Conservation (phyloP, 2,888 invertebrate species). For the Brachypterus glaber region DNA sequence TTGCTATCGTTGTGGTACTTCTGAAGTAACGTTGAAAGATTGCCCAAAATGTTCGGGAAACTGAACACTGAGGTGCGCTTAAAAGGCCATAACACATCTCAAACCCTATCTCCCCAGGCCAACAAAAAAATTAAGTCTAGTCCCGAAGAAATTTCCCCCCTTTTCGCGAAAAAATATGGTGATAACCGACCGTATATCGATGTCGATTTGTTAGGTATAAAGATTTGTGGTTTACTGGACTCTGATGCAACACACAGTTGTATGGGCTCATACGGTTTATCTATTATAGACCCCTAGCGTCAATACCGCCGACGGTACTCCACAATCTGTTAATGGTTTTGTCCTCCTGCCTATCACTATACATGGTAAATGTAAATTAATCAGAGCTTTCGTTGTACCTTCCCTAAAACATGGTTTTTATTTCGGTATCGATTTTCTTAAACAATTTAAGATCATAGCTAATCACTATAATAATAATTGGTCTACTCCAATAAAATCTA, state of each 20-base stretch:
- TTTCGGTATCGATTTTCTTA: too few species aligned
- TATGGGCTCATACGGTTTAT: not conserved
- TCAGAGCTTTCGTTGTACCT: constrained; percentile 4
- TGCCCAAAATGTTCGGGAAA: too few species aligned
- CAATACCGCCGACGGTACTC: constrained; percentile 4
- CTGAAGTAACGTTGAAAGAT: too few species aligned
- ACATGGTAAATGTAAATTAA: not conserved
- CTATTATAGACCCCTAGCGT: not conserved
- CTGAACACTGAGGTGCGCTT: too few species aligned
- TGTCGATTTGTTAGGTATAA: not conserved
- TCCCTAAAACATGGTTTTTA: too few species aligned
- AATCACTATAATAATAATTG: too few species aligned
- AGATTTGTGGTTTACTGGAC: constrained; percentile 2
- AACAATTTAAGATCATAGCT: too few species aligned
- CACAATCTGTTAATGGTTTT: not conserved
- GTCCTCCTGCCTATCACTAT: constrained; percentile 2
- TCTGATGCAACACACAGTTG: constrained; percentile 1
- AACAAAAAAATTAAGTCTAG: too few species aligned
- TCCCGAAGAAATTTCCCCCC: not conserved
- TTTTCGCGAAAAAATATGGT: not conserved
- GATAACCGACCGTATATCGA: constrained; percentile 8
- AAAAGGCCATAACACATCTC: too few species aligned
- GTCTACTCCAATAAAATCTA: too few species aligned
- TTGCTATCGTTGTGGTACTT: too few species aligned
- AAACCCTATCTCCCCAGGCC: too few species aligned